A percentile compares a stretch with the other conserved stretches of the same genome.
phyloP scores from a whole-genome alignment of 2,888 invertebrate genomes.

The Gandaritis pyraliata region DNA sequence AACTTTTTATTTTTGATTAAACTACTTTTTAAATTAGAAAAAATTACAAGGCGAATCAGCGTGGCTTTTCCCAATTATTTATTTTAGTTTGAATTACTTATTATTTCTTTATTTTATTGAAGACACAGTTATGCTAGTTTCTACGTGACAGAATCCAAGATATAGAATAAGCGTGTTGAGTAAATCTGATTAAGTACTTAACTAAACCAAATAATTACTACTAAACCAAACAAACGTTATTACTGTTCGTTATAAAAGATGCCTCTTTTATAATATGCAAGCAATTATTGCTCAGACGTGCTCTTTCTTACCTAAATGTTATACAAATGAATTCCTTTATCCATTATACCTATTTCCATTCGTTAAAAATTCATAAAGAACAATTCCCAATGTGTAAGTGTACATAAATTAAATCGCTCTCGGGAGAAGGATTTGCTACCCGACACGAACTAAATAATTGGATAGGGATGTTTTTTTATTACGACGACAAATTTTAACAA shows the following conservation, averaged over 20 bases:
- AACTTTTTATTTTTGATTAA: neutral
- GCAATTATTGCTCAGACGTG: conserved; percentile 3
- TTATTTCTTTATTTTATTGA: too few species aligned
- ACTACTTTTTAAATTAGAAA: too few species aligned
- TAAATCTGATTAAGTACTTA: too few species aligned
- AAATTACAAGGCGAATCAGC: too few species aligned
- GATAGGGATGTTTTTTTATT: conserved; percentile 69
- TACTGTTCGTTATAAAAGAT: neutral
- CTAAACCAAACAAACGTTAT: conserved; percentile 3
- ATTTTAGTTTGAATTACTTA: too few species aligned
- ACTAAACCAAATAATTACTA: neutral
- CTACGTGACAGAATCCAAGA: too few species aligned
- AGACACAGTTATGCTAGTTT: too few species aligned
- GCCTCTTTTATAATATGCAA: neutral
- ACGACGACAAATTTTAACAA: conserved; percentile 71
- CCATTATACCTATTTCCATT: conserved; percentile 36
- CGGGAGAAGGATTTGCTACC: conserved; percentile 67
- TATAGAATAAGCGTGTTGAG: too few species aligned
- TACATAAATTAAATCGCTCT: conserved; percentile 74
- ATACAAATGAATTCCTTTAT: conserved; percentile 24
- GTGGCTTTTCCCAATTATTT: too few species aligned
- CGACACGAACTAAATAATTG: conserved; percentile 76
- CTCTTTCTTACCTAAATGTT: conserved; percentile 8
- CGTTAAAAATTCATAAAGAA: conserved; percentile 51
- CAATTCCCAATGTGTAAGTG: conserved; percentile 61